A percentile compares a stretch with the other conserved stretches of the same genome.
These are phyloP conservation scores for Plecturocebus donacophilus DNA, from an alignment of 2,113 vertebrate genomes.

Conservation along the genomic window DNA sequence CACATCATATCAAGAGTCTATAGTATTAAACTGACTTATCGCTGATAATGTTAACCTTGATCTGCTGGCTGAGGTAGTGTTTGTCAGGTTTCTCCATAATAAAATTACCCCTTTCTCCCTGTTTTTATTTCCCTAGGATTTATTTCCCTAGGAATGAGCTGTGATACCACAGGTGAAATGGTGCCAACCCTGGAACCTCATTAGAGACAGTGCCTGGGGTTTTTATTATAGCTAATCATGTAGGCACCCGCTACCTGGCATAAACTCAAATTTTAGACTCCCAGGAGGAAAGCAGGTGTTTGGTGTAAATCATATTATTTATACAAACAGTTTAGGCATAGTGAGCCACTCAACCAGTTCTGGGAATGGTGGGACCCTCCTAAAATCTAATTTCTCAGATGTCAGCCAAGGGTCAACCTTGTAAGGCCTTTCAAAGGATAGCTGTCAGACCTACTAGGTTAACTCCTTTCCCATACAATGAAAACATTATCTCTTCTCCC, in stretches of 20 bases:
- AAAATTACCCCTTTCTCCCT: neutral
- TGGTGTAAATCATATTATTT: neutral
- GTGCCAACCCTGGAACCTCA: neutral
- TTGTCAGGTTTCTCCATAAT: neutral
- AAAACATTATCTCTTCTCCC: neutral
- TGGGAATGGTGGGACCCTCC: neutral
- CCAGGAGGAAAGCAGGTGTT: neutral
- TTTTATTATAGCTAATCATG: neutral
- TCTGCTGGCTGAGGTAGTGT: neutral
- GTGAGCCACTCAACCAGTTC: neutral
- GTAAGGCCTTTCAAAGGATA: neutral
- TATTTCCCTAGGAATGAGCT: neutral
- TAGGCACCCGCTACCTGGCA: neutral
- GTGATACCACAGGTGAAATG: neutral
- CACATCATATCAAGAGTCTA: neutral
- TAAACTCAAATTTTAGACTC: neutral
- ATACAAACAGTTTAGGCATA: neutral
- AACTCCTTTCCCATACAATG: neutral
- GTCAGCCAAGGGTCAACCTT: neutral
- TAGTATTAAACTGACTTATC: neutral
- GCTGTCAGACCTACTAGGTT: neutral
- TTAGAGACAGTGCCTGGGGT: neutral
- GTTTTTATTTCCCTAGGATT: neutral
- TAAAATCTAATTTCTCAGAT: neutral
- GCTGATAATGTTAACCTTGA: neutral